phyloP scores from a whole-genome alignment of 2,888 invertebrate genomes.

The Orchesellides sinensis region DNA sequence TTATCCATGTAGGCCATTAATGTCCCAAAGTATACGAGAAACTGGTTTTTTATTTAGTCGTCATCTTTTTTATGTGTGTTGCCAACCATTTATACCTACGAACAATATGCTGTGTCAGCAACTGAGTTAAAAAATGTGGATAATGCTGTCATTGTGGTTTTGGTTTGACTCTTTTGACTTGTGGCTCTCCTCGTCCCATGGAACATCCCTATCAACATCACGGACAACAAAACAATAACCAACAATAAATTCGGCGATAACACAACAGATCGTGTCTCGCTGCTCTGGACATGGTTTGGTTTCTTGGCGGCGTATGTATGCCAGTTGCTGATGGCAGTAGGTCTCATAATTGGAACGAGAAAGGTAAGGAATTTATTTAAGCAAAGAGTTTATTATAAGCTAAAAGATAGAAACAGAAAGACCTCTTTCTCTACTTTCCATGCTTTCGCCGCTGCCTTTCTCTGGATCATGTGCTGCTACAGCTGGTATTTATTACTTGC shows the following conservation, averaged over 20 bases:
- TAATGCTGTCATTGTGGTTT: conserved; percentile 33
- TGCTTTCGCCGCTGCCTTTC: not conserved
- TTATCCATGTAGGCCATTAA: not conserved
- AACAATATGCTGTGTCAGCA: not conserved
- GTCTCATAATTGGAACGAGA: conserved; percentile 64
- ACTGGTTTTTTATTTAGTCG: not conserved
- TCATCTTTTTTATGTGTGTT: not conserved
- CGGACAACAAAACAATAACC: not conserved
- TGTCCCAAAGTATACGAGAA: not conserved
- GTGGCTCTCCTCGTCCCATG: not conserved
- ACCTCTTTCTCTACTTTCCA: not conserved
- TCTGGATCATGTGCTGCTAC: conserved; percentile 3
- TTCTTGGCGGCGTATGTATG: conserved; percentile 69
- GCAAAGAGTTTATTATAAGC: not conserved
- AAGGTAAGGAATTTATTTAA: conserved; percentile 42
- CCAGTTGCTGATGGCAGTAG: conserved; percentile 65
- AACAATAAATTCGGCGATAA: not conserved
- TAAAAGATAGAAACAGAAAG: not conserved
- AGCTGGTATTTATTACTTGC: conserved; percentile 26
- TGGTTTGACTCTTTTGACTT: conserved; percentile 15
- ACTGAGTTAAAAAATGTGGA: not conserved
- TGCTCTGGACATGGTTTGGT: conserved; percentile 71
- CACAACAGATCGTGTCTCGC: conserved; percentile 63
- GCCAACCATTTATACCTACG: too few relatives aligned
- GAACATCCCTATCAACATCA: not conserved